Evolutionary conservation across 1,140 invertebrate species (phyloP).

Genomic region (Eurosta solidaginis): DNA sequence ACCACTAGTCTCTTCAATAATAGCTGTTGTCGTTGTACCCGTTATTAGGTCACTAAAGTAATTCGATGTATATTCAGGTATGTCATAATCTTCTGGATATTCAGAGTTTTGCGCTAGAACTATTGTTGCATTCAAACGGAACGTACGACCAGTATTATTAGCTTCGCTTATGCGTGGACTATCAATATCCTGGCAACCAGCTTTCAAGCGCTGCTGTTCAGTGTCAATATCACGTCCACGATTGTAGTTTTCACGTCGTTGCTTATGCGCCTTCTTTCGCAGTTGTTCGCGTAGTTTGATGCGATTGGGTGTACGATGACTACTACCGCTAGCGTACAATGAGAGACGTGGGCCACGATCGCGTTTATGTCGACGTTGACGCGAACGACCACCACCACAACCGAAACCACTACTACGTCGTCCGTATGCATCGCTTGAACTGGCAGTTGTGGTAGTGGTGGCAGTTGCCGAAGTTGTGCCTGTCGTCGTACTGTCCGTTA

Average conservation of each 20-base stretch:
- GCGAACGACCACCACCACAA: not conserved
- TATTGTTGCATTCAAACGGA: not conserved
- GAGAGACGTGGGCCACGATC: conserved; percentile 25
- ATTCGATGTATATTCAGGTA: conserved; percentile 8
- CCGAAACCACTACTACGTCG: not conserved
- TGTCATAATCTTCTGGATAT: not conserved
- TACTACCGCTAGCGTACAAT: conserved; percentile 5
- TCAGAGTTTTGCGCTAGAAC: conserved; percentile 2
- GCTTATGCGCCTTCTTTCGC: conserved; percentile 28
- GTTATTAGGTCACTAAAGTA: not conserved
- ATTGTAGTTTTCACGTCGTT: conserved; percentile 30
- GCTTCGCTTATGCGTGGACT: not conserved
- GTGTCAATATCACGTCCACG: not conserved
- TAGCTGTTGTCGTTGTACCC: not conserved
- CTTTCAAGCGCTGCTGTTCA: not conserved
- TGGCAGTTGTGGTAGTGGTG: not conserved
- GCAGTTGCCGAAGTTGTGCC: not conserved
- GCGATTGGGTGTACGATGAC: conserved; percentile 1
- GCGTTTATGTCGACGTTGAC: not conserved
- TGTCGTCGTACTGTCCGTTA: not conserved
- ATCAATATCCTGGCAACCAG: not conserved
- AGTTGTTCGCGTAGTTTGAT: conserved; percentile 29
- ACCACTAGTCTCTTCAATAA: not conserved
- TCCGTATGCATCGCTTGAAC: not conserved
- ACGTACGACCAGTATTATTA: not conserved